A percentile compares a stretch with the other conserved stretches of the same genome.
These are phyloP conservation scores for Drosophila monieri DNA, from an alignment of 2,888 invertebrate species.

Conservation along the genomic window DNA sequence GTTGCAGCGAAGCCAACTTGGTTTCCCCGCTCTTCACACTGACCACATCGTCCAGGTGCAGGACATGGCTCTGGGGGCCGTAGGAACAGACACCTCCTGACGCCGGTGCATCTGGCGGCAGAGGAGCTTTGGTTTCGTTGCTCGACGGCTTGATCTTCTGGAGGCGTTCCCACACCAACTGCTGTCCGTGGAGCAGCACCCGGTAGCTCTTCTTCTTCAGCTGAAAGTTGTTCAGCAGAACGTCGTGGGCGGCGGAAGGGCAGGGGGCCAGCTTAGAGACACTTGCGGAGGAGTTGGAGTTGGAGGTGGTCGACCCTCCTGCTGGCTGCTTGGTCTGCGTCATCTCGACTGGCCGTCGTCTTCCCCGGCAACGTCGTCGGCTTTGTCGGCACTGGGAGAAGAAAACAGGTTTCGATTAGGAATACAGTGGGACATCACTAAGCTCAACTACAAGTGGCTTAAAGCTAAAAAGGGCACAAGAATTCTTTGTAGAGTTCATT, in stretches of 20 bases:
- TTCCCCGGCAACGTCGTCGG: slow-evolving; percentile 20
- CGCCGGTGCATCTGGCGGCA: slow-evolving; percentile 23
- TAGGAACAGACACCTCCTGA: slow-evolving; percentile 38
- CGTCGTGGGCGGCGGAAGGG: slow-evolving; percentile 57
- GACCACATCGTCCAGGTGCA: slow-evolving; percentile 76
- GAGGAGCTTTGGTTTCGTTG: slow-evolving; percentile 44
- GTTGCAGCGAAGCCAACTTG: slow-evolving; percentile 73
- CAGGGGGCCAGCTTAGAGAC: slow-evolving; percentile 17
- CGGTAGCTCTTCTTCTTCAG: slow-evolving; percentile 87
- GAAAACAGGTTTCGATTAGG: slow-evolving; percentile 74
- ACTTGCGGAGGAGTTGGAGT: slow-evolving; percentile 12
- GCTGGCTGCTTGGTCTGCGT: slow-evolving; percentile 58
- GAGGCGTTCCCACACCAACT: slow-evolving; percentile 87
- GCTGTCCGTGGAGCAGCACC: slow-evolving; percentile 87
- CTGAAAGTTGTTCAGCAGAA: slow-evolving; percentile 86
- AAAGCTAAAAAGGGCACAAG: not conserved
- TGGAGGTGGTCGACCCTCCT: slow-evolving; percentile 40
- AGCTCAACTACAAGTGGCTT: not conserved
- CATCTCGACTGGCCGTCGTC: slow-evolving; percentile 57
- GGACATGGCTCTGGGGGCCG: slow-evolving; percentile 59
- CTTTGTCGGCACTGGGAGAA: slow-evolving; percentile 37
- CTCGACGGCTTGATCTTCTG: slow-evolving; percentile 43
- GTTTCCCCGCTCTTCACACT: slow-evolving; percentile 65
- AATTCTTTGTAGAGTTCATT: not conserved
- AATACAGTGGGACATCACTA: slow-evolving; percentile 22